Evolutionary conservation across 2,888 invertebrate species (phyloP), one percentile per base, ranked within the genome.

Genomic region (Fragum fragum): DNA sequence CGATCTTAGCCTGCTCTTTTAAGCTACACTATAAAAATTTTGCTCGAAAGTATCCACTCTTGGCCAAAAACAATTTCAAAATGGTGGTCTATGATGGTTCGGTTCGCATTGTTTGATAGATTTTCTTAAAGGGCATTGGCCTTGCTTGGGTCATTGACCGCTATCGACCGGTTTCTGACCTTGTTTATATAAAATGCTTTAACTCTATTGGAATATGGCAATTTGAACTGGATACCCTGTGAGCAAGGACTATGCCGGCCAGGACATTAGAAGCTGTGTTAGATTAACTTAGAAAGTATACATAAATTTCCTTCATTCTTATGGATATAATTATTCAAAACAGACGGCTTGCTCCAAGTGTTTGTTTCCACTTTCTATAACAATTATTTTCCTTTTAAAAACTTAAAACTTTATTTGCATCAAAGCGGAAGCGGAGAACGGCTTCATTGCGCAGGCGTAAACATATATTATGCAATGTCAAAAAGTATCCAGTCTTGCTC

Each of bases 81-180:
- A 47, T 47, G 47, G 47, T 18, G 47, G 47, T n/a, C 18, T 66
- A 2, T n/a, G 29, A 32, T 28, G 21, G 39, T 9, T 7, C 3
- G 26, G 29, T 63, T 66, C 55, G 63, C 18, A 66, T 42, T 66
- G 42, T 39, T 66, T 26, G 29, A 66, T 66, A 42, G 47, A 68
- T 63, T 73, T n/a, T 26, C 53, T 28, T 26, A 61, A 70, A 79
- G 83, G 83, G 52, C 79, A 83, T 74, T 83, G 66, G 63, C 68
- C 47, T 47, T 9, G 73, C 39, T 63, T 57, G 28, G 83, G 80
- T 84, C 77, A 84, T 52, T 80, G 78, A 52, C 80, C 80, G 63
- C 26, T 23, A 53, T 26, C 77, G 78, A 70, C 83, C 83, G 70
- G 9, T 63, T 9, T 28, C 6, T 73, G 78, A 84, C 74, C 80